A percentile compares a stretch with the other conserved stretches of the same genome.
phyloP scores from a whole-genome alignment of 2,888 invertebrate genomes.

The Caenorhabditis sp. region DNA sequence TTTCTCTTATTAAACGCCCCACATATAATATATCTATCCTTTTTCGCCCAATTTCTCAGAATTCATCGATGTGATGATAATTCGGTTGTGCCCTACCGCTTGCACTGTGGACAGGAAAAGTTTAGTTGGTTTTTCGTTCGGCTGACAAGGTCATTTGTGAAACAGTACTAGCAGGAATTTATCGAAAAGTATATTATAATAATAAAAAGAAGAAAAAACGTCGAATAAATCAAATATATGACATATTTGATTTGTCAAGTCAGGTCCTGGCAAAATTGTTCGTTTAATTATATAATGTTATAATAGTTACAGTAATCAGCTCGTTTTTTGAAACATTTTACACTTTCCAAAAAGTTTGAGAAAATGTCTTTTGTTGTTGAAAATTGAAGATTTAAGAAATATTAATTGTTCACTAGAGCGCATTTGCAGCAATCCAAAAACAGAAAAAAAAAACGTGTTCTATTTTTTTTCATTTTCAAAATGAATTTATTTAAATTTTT shows the following conservation, averaged over 20 bases:
- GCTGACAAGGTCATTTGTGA: conserved; percentile 28
- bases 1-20: neutral
- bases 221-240: neutral
- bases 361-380: too few relatives aligned
- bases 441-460: too few relatives aligned
- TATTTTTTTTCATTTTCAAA: too few relatives aligned
- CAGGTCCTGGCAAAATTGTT: neutral
- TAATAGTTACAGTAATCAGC: neutral
- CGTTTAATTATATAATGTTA: neutral
- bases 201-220: neutral
- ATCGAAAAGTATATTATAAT: neutral
- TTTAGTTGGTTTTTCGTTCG: neutral
- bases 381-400: too few relatives aligned
- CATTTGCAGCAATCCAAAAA: too few relatives aligned
- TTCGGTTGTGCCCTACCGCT: conserved; percentile 5
- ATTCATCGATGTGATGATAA: conserved; percentile 45
- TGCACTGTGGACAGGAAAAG: neutral
- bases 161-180: neutral
- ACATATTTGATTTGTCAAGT: neutral
- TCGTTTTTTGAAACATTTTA: neutral
- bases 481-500: too few relatives aligned
- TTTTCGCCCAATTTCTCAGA: neutral
- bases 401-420: too few relatives aligned
- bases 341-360: too few relatives aligned
- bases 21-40: neutral